Evolutionary conservation across 2,888 invertebrate species (phyloP).

Genomic region (Caenorhabditis sp.): DNA sequence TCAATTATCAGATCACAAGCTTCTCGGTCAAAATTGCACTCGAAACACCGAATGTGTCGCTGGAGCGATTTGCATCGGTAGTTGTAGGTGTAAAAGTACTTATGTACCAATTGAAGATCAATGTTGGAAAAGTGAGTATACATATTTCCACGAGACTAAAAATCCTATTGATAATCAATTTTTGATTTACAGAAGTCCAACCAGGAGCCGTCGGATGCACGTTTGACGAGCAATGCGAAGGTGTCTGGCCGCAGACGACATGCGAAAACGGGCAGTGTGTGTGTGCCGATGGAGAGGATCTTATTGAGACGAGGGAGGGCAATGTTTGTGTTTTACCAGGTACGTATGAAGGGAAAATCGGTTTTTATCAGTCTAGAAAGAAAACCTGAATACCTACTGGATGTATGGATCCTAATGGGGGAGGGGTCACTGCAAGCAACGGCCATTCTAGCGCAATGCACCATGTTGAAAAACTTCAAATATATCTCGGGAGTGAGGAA

Average conservation of each 20-base stretch:
- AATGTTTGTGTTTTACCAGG: constrained; percentile 76
- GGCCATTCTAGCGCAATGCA: too few species aligned
- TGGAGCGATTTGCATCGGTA: constrained; percentile 73
- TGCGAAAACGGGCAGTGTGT: constrained; percentile 69
- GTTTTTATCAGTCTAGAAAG: too few species aligned
- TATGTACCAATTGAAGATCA: constrained; percentile 71
- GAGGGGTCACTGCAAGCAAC: too few species aligned
- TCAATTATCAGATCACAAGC: constrained; percentile 58
- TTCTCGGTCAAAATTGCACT: constrained; percentile 69
- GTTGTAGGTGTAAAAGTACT: constrained; percentile 71
- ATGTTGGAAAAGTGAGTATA: constrained; percentile 80
- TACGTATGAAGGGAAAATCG: too few species aligned
- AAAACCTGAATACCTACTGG: too few species aligned
- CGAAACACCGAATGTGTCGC: constrained; percentile 72
- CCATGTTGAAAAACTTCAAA: too few species aligned
- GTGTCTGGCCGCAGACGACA: constrained; percentile 75
- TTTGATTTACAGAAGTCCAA: constrained; percentile 69
- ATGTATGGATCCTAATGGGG: too few species aligned
- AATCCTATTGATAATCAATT: too few species aligned
- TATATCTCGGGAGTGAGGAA: too few species aligned
- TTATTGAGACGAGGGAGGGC: constrained; percentile 76
- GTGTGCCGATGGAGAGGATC: constrained; percentile 68
- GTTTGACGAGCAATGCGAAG: constrained; percentile 78
- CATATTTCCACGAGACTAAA: too few species aligned
- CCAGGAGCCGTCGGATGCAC: constrained; percentile 78